Evolutionary conservation across 2,113 vertebrate genomes (phyloP).

Genomic region (Coryphaenoides rupestris): DNA sequence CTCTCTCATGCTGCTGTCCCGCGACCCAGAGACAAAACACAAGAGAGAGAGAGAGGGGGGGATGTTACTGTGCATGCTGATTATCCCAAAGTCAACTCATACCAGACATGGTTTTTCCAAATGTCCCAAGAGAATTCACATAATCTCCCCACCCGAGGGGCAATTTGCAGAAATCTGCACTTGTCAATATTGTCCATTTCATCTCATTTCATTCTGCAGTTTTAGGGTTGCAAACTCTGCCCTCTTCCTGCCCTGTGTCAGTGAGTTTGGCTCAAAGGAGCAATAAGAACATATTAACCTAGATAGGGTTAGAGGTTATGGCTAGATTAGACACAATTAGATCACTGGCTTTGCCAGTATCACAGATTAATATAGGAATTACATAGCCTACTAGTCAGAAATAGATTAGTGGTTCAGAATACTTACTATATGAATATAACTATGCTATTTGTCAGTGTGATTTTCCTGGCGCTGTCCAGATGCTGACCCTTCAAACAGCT

Average conservation of each 20-base stretch:
- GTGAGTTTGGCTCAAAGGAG: conserved; percentile 16
- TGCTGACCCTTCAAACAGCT: conserved; percentile 1
- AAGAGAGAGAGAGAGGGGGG: background rate
- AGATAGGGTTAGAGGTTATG: too few species aligned
- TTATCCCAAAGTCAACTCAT: background rate
- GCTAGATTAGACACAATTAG: too few species aligned
- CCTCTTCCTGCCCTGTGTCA: background rate
- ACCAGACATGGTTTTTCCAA: too few species aligned
- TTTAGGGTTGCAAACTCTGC: conserved; percentile 9
- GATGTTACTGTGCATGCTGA: background rate
- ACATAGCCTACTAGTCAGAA: too few species aligned
- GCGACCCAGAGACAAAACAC: background rate
- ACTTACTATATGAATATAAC: too few species aligned
- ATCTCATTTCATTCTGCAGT: background rate
- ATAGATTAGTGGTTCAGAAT: too few species aligned
- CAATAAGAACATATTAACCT: conserved; percentile 16
- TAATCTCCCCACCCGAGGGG: background rate
- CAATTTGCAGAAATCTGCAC: background rate
- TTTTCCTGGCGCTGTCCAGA: conserved; percentile 13
- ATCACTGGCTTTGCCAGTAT: too few species aligned
- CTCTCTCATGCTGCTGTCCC: background rate
- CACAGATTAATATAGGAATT: too few species aligned
- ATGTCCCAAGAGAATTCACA: background rate
- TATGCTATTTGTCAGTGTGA: too few species aligned
- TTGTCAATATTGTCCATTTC: background rate